Conservation (phyloP, 2,113 vertebrate genomes). For the Terrapene triunguis region DNA sequence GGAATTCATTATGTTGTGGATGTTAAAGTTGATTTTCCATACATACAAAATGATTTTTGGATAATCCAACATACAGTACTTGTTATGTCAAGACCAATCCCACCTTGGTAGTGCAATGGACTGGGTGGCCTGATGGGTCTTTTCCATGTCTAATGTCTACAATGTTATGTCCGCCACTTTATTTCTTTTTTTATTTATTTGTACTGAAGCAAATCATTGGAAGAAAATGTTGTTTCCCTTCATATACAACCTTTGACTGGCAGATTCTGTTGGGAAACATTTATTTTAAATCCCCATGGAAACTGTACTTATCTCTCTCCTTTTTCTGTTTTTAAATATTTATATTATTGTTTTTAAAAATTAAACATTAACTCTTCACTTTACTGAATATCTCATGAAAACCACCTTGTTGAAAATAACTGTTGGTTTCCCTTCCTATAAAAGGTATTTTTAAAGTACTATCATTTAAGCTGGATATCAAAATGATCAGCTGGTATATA, state of each 20-base stretch:
- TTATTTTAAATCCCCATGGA: neutral
- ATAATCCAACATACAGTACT: neutral
- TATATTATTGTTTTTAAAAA: neutral
- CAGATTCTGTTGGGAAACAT: neutral
- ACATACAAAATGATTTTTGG: neutral
- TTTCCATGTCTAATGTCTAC: neutral
- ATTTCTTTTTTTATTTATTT: neutral
- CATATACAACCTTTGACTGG: neutral
- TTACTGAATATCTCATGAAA: neutral
- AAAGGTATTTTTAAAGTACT: neutral
- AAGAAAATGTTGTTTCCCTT: neutral
- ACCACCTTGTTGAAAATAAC: neutral
- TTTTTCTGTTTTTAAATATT: neutral
- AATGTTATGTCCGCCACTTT: neutral
- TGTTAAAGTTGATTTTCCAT: neutral
- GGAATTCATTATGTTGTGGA: neutral
- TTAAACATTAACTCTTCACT: neutral
- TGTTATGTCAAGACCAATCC: neutral
- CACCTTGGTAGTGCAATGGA: neutral
- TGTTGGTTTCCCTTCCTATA: neutral
- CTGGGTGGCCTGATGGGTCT: neutral
- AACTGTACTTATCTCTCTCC: neutral
- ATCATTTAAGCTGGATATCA: neutral
- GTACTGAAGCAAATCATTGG: neutral
- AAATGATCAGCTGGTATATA: neutral